Base-by-base conservation (phyloP, 2,888 invertebrate species). In the Sclerodermus sp. region DNA sequence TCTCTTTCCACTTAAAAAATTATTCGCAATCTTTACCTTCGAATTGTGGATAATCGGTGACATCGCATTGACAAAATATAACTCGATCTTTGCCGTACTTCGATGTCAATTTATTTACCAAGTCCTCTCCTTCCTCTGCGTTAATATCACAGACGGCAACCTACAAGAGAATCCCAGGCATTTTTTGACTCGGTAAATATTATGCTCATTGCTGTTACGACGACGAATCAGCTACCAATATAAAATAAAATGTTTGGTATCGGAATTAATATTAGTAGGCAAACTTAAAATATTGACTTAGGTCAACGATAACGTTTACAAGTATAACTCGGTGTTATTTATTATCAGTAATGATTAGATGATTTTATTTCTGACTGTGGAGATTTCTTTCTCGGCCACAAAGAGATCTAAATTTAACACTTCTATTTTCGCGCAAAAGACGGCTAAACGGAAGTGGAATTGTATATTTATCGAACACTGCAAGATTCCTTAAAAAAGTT, bases 1-100 rank as follows among this genome's bases (percentile, higher is more conserved):
- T 2, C 5, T 12, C 13, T 36, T 13, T 23, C 9, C 14, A 38
- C 10, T 14, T 5, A 16, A 38, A 6, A 36, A 36, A 36, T 36
- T 36, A 36, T 13, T n/a, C n/a, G 37, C 37, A 8, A 37, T 6
- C 14, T 37, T 37, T n/a, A 88, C 88, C 87, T 82, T 89, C 89
- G 71, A 87, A 89, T 71, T 89, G 89, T 31, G 86, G 85, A 75
- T 89, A 89, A 75, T 89, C 89, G 0, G 89, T 89, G 57, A 89
- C 89, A 69, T 89, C 89, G 68, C 89, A 88, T 44, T 85, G 85
- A 64, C 87, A 88, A 72, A 87, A 89, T 56, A 89, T 79, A 9
- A 88, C 86, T 52, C 85, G 84, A 70, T 87, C 87, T 65, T 87
- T 83, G 38, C 87, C 87, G 67, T 85, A 86, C 69, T 87, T 85